These are phyloP conservation scores for Idris sp. DNA, from an alignment of 1,140 invertebrate species.

Conservation along the genomic window DNA sequence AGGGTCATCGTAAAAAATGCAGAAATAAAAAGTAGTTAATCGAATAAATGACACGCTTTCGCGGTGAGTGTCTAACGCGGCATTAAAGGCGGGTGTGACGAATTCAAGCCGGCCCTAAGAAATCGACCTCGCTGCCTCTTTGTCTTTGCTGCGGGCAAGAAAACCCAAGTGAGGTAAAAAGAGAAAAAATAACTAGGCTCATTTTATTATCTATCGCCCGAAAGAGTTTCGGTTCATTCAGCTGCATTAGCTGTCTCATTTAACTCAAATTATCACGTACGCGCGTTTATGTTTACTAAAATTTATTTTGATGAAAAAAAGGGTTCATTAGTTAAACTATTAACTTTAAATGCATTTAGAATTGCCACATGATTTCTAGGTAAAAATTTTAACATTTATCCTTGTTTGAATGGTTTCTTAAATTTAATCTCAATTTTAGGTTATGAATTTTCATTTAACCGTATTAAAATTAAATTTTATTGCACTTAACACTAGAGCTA, in stretches of 20 bases:
- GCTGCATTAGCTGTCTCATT: constrained; percentile 54
- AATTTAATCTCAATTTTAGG: too few relatives aligned
- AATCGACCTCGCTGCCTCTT: constrained; percentile 57
- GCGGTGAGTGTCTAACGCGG: constrained; percentile 57
- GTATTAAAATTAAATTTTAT: too few relatives aligned
- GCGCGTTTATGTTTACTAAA: constrained; percentile 50
- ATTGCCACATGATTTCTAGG: too few relatives aligned
- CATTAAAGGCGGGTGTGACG: constrained; percentile 57
- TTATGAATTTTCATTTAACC: too few relatives aligned
- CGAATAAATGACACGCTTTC: constrained; percentile 65
- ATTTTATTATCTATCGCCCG: constrained; percentile 49
- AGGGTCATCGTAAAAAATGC: constrained; percentile 29
- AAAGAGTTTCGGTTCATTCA: constrained; percentile 43
- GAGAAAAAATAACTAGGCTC: constrained; percentile 31
- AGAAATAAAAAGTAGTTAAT: constrained; percentile 62
- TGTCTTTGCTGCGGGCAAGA: constrained; percentile 47
- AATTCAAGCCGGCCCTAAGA: constrained; percentile 51
- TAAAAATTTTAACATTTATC: too few relatives aligned
- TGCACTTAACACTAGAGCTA: too few relatives aligned
- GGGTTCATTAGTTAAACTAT: constrained; percentile 38
- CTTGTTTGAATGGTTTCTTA: too few relatives aligned
- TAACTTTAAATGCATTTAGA: too few relatives aligned
- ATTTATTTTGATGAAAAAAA: constrained; percentile 54
- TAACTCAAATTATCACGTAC: constrained; percentile 50
- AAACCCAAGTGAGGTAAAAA: constrained; percentile 35